phyloP scores from a whole-genome alignment of 2,113 vertebrate genomes.

The Cacatua alba region DNA sequence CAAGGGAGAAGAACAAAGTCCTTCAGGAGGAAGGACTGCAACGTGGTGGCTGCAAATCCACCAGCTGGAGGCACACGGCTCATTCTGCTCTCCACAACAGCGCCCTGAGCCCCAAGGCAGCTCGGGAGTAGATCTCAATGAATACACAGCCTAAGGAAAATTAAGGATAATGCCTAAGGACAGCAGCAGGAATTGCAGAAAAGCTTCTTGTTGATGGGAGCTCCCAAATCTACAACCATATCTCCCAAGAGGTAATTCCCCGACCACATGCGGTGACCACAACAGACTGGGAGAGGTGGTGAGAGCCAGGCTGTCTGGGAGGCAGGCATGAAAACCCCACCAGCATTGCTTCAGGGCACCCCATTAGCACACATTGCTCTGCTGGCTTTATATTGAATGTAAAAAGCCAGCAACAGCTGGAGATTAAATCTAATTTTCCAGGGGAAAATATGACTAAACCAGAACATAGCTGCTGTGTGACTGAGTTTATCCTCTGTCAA shows the following conservation, averaged over 20 bases:
- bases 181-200: not conserved
- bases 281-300: not conserved
- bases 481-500: not conserved
- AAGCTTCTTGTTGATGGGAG: not conserved
- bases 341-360: not conserved
- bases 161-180: not conserved
- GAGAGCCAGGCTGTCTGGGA: not conserved
- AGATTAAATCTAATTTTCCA: not conserved
- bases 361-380: not conserved
- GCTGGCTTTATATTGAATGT: not conserved
- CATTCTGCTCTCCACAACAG: accelerated
- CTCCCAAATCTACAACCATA: not conserved
- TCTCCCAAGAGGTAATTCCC: not conserved
- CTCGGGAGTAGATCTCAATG: not conserved
- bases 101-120: not conserved
- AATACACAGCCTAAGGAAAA: not conserved
- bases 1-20: not conserved
- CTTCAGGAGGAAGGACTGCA: not conserved
- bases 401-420: not conserved
- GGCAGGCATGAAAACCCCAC: not conserved
- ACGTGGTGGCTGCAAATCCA: not conserved
- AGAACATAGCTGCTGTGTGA: not conserved
- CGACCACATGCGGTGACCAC: not conserved
- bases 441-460: not conserved
- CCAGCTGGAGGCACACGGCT: not conserved